Evolutionary conservation across 2,888 invertebrate genomes (phyloP), one percentile per base, ranked within the genome.

Genomic region (Phyllotreta cruciferae): DNA sequence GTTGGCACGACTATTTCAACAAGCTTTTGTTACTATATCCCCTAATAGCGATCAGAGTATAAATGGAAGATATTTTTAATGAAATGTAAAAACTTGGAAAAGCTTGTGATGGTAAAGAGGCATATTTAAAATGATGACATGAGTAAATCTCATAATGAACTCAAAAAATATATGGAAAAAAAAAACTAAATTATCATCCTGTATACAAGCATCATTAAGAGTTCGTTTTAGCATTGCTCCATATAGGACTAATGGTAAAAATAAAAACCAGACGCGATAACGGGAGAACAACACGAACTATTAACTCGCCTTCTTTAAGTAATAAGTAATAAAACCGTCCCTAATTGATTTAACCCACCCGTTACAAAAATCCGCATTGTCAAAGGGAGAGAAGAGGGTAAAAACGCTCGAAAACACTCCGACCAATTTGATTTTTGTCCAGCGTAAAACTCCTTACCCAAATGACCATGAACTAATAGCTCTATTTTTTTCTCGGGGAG

Each of bases 381-480:
- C 9, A 14, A 42, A 35, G 42, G 36, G 36, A 39, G 50, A 60
- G 10, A 14, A 35, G 24, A 1, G 24, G 24, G 24, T 24, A 24
- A 24, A 10, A 54, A 41, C 34, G 11, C 42, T 49, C 14, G 35
- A 60, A 41, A 49, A 41, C 36, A 8, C 52, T 13, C 34, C 10
- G 7, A 52, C 42, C 60, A 60, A 53, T 60, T 60, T 60, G 52
- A 53, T 60, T 52, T 37, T 60, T 60, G 60, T 60, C 60, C 44
- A 52, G 60, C 52, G 53, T 49, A 60, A 60, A 60, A 60, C 60
- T 39, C 44, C 44, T 44, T 36, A 44, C 53, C 44, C 60, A 60
- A 60, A 60, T 52, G 60, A 52, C 52, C 60, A 60, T 24, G 52
- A 60, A 60, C 60, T 60, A 60, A 60, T 66, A 58, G 42, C 24